These are phyloP conservation scores for Carapus acus DNA, from an alignment of 2,797 vertebrate genomes.

Conservation along the genomic window DNA sequence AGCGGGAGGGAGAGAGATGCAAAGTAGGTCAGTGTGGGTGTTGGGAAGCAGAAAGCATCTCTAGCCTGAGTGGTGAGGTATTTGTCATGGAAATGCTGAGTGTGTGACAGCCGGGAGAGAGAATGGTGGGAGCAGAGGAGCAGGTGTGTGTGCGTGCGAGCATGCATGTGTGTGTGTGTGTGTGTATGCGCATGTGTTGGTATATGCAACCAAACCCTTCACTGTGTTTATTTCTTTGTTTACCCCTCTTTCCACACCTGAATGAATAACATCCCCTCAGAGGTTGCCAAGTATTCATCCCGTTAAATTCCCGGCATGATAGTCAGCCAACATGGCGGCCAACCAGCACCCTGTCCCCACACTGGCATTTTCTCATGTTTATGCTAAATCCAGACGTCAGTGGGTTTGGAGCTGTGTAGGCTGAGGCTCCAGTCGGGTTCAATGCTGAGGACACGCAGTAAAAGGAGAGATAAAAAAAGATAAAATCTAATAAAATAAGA, in stretches of 20 bases:
- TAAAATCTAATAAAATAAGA: too few relatives aligned
- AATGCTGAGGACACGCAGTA: too few relatives aligned
- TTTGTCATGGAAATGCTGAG: constrained; percentile 57
- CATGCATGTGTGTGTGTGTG: constrained; percentile 14
- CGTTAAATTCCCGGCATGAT: not conserved
- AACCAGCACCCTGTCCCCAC: not conserved
- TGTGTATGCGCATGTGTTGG: not conserved
- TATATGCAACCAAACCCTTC: not conserved
- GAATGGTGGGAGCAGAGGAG: constrained; percentile 12
- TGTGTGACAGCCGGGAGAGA: constrained; percentile 41
- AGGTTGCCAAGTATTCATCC: too few relatives aligned
- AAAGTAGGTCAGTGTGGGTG: constrained; percentile 51
- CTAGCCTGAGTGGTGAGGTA: constrained; percentile 37
- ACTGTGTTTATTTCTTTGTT: not conserved
- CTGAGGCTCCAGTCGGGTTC: too few relatives aligned
- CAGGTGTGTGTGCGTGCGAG: constrained; percentile 10
- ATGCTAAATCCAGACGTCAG: too few relatives aligned
- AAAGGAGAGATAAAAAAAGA: too few relatives aligned
- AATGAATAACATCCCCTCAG: too few relatives aligned
- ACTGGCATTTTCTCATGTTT: too few relatives aligned
- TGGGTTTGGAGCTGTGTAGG: too few relatives aligned
- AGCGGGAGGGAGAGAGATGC: constrained; percentile 10
- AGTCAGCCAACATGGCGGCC: not conserved
- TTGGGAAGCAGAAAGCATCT: constrained; percentile 41
- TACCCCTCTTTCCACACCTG: not conserved